Evolutionary conservation across 1,140 invertebrate genomes (phyloP), one percentile per base, ranked within the genome.

Genomic region (Odontomachus brunneus): DNA sequence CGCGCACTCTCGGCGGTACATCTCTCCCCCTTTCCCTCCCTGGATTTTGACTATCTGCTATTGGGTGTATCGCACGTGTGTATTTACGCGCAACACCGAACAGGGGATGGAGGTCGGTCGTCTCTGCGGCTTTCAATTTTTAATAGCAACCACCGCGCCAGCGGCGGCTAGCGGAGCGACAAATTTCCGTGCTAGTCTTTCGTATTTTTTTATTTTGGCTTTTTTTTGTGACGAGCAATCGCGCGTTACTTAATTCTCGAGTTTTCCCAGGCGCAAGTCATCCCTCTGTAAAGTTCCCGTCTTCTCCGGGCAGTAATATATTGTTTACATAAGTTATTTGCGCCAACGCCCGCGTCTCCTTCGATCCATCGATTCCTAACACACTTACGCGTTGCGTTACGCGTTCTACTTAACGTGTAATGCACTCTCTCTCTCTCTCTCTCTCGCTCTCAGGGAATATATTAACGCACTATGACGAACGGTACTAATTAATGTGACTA

Each of bases 401-500:
- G 12, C 38, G 63, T 69, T 29, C 75, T 14, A 48, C 12, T 80
- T 80, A 48, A 69, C 22, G 22, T 29, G 29, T 48, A 57, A 69
- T 71, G 38, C 24, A 71, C 38, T 44, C 38, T 44, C 38, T 33
- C 29, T 33, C 29, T 33, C 29, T 33, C 29, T 33, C 2, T 5
- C 29, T 33, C 29, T 33, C 29, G n/a, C n/a, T n/a, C n/a, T n/a
- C n/a, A n/a, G n/a, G n/a, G 65, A 55, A 80, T 48, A 80, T 57
- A 51, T 53, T 22, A 48, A 67, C 33, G 33, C 67, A 78, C 33
- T 19, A 78, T 78, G 51, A 80, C 69, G 38, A 44, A 59, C 53
- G n/a, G 38, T 48, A 71, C 7, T 80, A 80, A 80, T 80, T 80
- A 59, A 80, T 14, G 53, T 59, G 44, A 14, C 33, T 57, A 62